These are phyloP conservation scores for Drosophila dunni DNA, from an alignment of 1,140 invertebrate genomes.

Conservation along the genomic window DNA sequence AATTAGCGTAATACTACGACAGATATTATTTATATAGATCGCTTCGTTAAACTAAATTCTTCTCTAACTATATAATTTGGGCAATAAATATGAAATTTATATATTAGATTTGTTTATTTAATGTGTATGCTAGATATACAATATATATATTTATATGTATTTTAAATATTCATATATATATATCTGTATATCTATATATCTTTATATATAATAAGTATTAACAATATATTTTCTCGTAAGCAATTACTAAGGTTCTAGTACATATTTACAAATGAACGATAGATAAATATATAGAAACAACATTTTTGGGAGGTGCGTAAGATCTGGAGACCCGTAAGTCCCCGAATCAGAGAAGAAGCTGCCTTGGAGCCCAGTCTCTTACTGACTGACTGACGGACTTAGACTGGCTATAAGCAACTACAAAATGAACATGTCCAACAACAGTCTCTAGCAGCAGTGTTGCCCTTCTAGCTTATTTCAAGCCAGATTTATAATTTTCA, in stretches of 20 bases:
- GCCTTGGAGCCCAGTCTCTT: conserved; percentile 20
- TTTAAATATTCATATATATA: conserved; percentile 41
- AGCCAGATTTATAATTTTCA: no score
- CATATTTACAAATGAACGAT: conserved; percentile 77
- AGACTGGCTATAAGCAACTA: conserved; percentile 52
- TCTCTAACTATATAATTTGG: conserved; percentile 74
- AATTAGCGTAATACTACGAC: conserved; percentile 65
- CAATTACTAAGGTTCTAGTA: conserved; percentile 63
- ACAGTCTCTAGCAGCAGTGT: conserved; percentile 45
- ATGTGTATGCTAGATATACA: conserved; percentile 49
- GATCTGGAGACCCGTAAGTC: conserved; percentile 12
- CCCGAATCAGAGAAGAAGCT: conserved; percentile 27
- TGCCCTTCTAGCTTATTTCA: not conserved
- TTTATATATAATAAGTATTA: conserved; percentile 63
- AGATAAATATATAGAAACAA: conserved; percentile 56
- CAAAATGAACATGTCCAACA: conserved; percentile 62
- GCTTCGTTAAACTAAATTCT: conserved; percentile 77
- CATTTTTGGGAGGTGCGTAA: conserved; percentile 32
- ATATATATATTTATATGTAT: conserved; percentile 50
- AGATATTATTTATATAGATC: conserved; percentile 45
- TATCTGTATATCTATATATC: conserved; percentile 51
- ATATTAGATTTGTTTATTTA: conserved; percentile 56
- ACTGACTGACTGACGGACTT: conserved; percentile 9
- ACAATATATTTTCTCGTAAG: conserved; percentile 70
- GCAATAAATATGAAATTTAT: conserved; percentile 78